Evolutionary conservation across 1,140 invertebrate species (phyloP).

Genomic region (Meloidogyne floridensis): DNA sequence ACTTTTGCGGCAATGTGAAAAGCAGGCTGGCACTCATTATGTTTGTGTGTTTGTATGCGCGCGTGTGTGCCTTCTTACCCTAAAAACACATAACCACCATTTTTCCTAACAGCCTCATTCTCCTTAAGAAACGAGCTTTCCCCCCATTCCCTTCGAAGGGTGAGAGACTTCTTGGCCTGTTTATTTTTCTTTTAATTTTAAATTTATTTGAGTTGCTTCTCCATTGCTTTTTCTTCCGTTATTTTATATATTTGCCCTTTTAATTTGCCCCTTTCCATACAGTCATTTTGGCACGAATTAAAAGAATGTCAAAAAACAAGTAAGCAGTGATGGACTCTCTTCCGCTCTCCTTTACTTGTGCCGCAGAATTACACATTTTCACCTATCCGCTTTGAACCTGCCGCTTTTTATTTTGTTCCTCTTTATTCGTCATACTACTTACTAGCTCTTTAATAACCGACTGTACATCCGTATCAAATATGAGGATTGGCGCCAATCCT

Average conservation of each 20-base stretch:
- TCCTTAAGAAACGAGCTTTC: background rate
- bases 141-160: background rate
- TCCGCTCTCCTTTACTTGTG: too few species aligned
- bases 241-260: background rate
- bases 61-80: background rate
- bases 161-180: background rate
- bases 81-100: too few species aligned
- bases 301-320: too few species aligned
- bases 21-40: background rate
- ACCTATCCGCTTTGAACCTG: too few species aligned
- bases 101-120: background rate
- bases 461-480: too few species aligned
- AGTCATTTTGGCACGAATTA: too few species aligned
- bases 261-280: background rate
- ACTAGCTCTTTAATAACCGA: too few species aligned
- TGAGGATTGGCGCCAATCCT: too few species aligned
- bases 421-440: too few species aligned
- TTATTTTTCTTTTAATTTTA: background rate
- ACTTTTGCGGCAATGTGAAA: constrained; percentile 4
- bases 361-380: too few species aligned
- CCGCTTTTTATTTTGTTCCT: too few species aligned
- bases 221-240: background rate
- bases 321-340: too few species aligned
- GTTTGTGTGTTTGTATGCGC: background rate
- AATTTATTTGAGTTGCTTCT: background rate